Percentiles rank a stretch among this genome's conserved stretches.
Conservation (phyloP, 2,113 vertebrate genomes). For the Petrocephalus zakoni region DNA sequence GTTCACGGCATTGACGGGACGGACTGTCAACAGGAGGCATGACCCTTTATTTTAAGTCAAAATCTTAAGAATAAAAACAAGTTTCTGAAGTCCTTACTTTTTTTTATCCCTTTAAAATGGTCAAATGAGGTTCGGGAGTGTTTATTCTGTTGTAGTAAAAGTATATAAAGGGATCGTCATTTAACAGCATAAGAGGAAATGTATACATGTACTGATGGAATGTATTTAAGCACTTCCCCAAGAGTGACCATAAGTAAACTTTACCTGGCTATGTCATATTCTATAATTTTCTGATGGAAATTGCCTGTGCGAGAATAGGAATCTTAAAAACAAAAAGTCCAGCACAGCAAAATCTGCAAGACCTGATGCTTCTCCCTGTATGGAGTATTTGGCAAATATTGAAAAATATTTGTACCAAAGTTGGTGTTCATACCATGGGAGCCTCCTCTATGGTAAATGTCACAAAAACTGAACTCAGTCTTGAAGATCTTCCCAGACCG, state of each 20-base stretch:
- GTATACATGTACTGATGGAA: background rate
- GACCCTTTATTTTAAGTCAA: slow-evolving; percentile 25
- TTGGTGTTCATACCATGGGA: background rate
- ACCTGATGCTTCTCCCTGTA: background rate
- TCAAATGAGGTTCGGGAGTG: background rate
- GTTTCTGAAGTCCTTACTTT: slow-evolving; percentile 9
- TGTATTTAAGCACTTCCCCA: background rate
- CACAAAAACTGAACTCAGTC: background rate
- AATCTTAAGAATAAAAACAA: slow-evolving; percentile 16
- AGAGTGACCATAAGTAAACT: slow-evolving; percentile 1
- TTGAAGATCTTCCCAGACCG: background rate
- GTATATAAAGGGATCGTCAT: background rate
- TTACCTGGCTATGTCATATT: background rate
- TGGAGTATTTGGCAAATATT: background rate
- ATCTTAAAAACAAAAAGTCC: background rate
- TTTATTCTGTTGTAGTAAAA: background rate
- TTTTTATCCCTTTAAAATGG: background rate
- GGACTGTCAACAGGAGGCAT: slow-evolving; percentile 6
- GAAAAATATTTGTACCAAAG: background rate
- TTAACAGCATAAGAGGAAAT: background rate
- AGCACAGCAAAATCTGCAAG: background rate
- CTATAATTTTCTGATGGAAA: background rate
- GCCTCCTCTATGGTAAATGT: background rate
- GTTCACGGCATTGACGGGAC: background rate
- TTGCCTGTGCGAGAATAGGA: background rate